Evolutionary conservation across 2,888 invertebrate species (phyloP), one percentile per base, ranked within the genome.

Genomic region (Andrena bicolor): DNA sequence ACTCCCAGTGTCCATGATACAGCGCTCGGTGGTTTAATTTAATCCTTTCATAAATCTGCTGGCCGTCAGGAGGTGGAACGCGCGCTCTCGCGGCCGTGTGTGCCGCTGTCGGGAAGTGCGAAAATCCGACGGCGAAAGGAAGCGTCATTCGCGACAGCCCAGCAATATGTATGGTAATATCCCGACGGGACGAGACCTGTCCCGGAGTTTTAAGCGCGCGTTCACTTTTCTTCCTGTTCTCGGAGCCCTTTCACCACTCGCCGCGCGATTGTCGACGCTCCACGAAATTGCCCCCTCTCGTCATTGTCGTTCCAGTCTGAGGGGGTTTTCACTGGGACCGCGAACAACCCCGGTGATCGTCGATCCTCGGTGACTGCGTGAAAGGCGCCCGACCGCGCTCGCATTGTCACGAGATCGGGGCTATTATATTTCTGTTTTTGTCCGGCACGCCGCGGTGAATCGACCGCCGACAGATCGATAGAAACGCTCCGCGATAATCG

Each of bases 131-230:
- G 35, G 48, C 41, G 13, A 63, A 66, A 61, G 77, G 32, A 51
- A 77, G 35, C 53, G 32, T 61, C 58, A 53, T 16, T 49, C 66
- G 66, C 65, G 66, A 73, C 66, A 48, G 51, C 53, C n/a, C 41
- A 63, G 76, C 78, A 86, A 86, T 86, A 86, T 86, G 78, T 83
- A 86, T 80, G 86, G 76, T 84, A 86, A 84, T 84, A 71, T 56
- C 13, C 26, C 32, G 65, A 65, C 58, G 68, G 16, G 32, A 26
- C 60, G 70, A 71, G 75, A 68, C 66, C 66, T 71, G 48, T 56
- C 48, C 71, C 41, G 13, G 56, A 23, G 28, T 56, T 56, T 61
- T 65, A 51, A 69, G 20, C 70, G 56, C 56, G 56, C 56, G 64
- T 65, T 75, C 66, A 16, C 20, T 41, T 56, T 60, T 74, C 48